Evolutionary conservation across 2,797 vertebrate genomes (phyloP).

Genomic region (Sebastes flavidus): DNA sequence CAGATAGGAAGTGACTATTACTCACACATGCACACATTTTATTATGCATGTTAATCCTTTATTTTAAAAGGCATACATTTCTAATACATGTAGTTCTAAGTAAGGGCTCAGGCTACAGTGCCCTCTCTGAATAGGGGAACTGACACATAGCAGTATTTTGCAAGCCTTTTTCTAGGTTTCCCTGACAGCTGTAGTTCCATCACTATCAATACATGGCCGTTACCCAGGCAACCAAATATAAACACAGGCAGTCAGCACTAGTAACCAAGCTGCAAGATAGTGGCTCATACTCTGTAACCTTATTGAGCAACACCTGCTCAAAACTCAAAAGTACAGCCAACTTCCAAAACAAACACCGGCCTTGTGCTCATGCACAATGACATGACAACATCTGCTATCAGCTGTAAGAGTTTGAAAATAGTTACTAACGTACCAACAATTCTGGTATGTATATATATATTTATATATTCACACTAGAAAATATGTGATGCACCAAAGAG

Average conservation of each 20-base stretch:
- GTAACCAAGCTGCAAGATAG: slow-evolving; percentile 22
- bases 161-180: slow-evolving; percentile 18
- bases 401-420: neutral
- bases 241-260: slow-evolving; percentile 34
- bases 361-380: neutral
- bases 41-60: neutral
- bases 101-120: neutral
- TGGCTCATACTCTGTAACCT: slow-evolving; percentile 25
- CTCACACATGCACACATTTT: neutral
- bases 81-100: neutral
- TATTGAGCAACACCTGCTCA: neutral
- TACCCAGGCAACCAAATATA: slow-evolving; percentile 25
- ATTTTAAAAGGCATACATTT: neutral
- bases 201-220: slow-evolving; percentile 24
- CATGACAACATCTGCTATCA: neutral
- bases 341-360: slow-evolving; percentile 13
- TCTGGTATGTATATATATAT: neutral
- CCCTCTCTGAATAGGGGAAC: neutral
- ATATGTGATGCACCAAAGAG: slow-evolving; percentile 6
- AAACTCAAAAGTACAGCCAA: slow-evolving; percentile 1
- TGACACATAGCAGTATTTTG: slow-evolving; percentile 12
- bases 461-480: neutral
- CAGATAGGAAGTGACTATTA: slow-evolving; percentile 21
- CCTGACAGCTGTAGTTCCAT: slow-evolving; percentile 26
- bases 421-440: neutral